Percentiles rank a stretch among this genome's conserved stretches.
Evolutionary conservation across 2,888 invertebrate species (phyloP).

Genomic region (Nysson spinosus): DNA sequence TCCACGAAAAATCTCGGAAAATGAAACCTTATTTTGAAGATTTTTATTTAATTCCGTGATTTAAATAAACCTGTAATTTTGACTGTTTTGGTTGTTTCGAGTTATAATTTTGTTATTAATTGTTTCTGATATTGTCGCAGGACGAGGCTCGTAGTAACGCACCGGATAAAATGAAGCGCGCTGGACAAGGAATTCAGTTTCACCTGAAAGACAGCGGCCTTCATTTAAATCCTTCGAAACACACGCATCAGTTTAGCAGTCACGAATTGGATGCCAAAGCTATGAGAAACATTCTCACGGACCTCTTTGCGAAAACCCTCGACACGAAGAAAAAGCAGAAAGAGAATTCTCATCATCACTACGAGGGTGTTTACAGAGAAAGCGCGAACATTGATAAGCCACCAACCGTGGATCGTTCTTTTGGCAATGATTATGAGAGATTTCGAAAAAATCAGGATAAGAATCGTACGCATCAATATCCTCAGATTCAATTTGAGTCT

Average conservation of each 20-base stretch:
- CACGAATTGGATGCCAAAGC: constrained; percentile 69
- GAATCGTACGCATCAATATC: no score
- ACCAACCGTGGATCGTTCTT: constrained; percentile 16
- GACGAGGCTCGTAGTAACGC: constrained; percentile 80
- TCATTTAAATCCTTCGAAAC: constrained; percentile 33
- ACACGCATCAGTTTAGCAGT: constrained; percentile 58
- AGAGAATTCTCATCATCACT: constrained; percentile 65
- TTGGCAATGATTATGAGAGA: background rate
- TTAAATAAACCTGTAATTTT: no score
- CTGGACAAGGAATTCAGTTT: constrained; percentile 81
- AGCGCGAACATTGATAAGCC: constrained; percentile 68
- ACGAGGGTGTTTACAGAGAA: constrained; percentile 68
- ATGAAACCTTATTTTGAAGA: no score
- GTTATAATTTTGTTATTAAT: no score
- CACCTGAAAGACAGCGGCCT: constrained; percentile 75
- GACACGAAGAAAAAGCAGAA: constrained; percentile 67
- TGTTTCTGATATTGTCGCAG: constrained; percentile 36
- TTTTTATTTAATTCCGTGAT: no score
- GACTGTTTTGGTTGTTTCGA: no score
- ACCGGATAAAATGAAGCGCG: constrained; percentile 83
- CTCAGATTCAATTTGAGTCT: no score
- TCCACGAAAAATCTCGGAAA: no score
- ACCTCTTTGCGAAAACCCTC: constrained; percentile 64
- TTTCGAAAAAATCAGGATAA: no score
- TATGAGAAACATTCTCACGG: constrained; percentile 68